Base-by-base conservation (phyloP, 2,113 vertebrate genomes). In the Sula dactylatra region DNA sequence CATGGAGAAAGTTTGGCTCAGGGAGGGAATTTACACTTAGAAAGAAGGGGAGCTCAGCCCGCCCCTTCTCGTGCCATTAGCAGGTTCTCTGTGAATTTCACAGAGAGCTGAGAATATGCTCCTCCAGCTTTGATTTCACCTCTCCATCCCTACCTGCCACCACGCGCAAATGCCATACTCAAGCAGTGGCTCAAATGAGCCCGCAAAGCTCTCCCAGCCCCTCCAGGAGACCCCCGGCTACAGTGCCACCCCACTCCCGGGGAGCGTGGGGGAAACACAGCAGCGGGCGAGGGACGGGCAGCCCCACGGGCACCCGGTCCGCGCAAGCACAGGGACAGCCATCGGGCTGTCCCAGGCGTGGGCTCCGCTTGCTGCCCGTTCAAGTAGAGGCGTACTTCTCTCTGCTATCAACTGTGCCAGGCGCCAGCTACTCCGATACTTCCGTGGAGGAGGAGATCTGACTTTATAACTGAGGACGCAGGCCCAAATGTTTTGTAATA, bases 1-100 rank as follows among this genome's bases (percentile, higher is more conserved):
- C 73, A 58, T 11, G 32, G 93, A 94, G 84, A 94, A 97, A 85
- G 84, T 92, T 11, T 54, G 74, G 71, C 80, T 93, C 78, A 59
- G 78, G 19, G 36, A 81, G 34, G 19, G 84, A 94, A 83, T 88
- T 88, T 50, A 70, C 71, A 76, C 91, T 86, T n/a, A 8, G 70
- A 82, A 91, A 87, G 77, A 69, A 89, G 67, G 85, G 42, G 38
- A 85, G 40, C 88, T 93, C 71, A 52, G 84, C 72, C 76, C 77
- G 52, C 54, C 90, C 56, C 62, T 93, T 77, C 64, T 86, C 22
- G 0, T 50, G 62, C 62, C 61, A 76, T 64, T 88, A 92, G 42
- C 52, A 1, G 89, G 67, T 89, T 84, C 89, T 69, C 70, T 62
- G 49, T 44, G 92, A 95, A 96, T 91, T 87, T 91, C 70, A 94